phyloP scores from a whole-genome alignment of 2,888 invertebrate genomes.

The Hofmannophila pseudospretella region DNA sequence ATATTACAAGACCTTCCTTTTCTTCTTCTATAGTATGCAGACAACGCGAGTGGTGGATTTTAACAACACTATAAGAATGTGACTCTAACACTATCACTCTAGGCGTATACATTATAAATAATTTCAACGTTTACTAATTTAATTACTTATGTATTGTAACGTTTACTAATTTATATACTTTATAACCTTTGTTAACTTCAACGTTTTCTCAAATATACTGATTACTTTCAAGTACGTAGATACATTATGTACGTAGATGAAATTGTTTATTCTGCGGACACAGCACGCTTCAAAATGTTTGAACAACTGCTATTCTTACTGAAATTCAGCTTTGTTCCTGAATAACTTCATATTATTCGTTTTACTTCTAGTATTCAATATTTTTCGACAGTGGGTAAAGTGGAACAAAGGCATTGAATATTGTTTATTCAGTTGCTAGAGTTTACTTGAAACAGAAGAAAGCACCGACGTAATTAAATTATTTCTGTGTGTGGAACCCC shows the following conservation, averaged over 20 bases:
- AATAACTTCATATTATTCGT: constrained; percentile 30
- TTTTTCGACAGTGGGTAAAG: constrained; percentile 32
- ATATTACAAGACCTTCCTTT: constrained; percentile 38
- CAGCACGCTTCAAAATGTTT: constrained; percentile 60
- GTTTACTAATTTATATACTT: not conserved
- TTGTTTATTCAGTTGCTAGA: constrained; percentile 5
- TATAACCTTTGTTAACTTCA: no score
- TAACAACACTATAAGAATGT: constrained; percentile 53
- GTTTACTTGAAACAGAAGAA: no score
- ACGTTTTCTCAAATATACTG: constrained; percentile 28
- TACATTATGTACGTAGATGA: constrained; percentile 23
- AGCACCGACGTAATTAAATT: no score
- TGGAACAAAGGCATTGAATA: constrained; percentile 44
- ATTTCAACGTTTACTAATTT: not conserved
- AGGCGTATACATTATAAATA: constrained; percentile 45
- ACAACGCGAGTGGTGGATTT: constrained; percentile 56
- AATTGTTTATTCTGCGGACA: constrained; percentile 29
- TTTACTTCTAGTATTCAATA: constrained; percentile 14
- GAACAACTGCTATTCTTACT: constrained; percentile 45
- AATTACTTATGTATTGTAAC: no score
- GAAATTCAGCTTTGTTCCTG: constrained; percentile 40
- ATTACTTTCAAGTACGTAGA: constrained; percentile 19
- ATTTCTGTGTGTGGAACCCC: no score
- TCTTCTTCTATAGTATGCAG: constrained; percentile 61
- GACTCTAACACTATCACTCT: constrained; percentile 51